phyloP scores from a whole-genome alignment of 2,797 vertebrate genomes.

The Microtus obscurus region DNA sequence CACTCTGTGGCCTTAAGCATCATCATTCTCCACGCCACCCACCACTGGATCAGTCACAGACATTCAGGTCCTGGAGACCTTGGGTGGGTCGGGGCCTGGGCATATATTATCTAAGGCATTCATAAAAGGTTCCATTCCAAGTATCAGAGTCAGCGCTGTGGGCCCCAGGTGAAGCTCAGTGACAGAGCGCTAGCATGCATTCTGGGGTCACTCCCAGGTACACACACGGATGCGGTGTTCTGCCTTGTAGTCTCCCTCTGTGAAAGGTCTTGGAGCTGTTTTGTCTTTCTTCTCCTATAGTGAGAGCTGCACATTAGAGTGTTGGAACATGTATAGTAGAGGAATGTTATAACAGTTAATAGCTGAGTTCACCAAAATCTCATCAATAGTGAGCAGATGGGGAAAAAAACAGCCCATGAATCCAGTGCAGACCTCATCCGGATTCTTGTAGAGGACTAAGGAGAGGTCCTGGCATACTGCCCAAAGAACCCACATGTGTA shows the following conservation, averaged over 20 bases:
- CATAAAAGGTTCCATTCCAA: background rate
- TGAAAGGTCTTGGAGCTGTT: background rate
- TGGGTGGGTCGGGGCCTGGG: background rate
- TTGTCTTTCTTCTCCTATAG: background rate
- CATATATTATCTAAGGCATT: background rate
- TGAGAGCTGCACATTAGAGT: constrained; percentile 1
- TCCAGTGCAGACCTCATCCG: background rate
- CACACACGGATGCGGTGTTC: background rate
- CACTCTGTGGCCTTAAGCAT: background rate
- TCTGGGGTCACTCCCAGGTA: background rate
- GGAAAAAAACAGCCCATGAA: background rate
- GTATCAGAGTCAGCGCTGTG: background rate
- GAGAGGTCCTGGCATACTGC: background rate
- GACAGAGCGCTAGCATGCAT: rapidly evolving
- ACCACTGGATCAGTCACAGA: rapidly evolving
- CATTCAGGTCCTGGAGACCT: background rate
- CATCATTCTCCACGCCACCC: background rate
- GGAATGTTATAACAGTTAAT: background rate
- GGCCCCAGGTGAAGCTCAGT: background rate
- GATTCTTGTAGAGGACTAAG: background rate
- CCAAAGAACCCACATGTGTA: background rate
- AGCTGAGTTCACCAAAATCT: background rate
- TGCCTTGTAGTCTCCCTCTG: background rate
- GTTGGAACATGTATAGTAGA: background rate
- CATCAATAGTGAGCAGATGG: background rate